Conservation (phyloP, 2,113 vertebrate species). For the Astatotilapia flaviijosephi region DNA sequence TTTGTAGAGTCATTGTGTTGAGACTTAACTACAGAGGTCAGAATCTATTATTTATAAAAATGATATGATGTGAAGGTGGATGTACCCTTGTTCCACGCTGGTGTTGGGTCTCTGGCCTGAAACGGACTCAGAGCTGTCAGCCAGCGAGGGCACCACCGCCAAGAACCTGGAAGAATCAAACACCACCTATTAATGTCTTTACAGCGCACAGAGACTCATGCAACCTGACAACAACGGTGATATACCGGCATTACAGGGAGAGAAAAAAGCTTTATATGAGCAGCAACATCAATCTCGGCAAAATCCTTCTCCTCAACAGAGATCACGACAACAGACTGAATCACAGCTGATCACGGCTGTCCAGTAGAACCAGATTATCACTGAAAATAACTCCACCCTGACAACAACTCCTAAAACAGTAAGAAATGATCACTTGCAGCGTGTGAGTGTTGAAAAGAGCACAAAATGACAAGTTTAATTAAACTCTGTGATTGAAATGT, state of each 20-base stretch:
- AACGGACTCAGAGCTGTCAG: constrained; percentile 95
- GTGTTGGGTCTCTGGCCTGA: constrained; percentile 97
- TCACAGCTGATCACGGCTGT: not conserved
- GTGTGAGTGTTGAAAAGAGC: not conserved
- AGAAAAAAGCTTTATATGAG: rapidly evolving
- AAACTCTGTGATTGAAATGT: not conserved
- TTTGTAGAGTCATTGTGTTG: not conserved
- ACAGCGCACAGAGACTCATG: rapidly evolving
- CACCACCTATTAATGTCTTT: not conserved
- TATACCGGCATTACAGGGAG: rapidly evolving
- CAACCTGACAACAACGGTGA: not conserved
- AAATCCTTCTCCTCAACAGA: not conserved
- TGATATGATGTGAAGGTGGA: rapidly evolving
- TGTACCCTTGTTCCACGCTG: constrained; percentile 94
- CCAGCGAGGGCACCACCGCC: constrained; percentile 94
- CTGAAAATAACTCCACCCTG: not conserved
- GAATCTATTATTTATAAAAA: not conserved
- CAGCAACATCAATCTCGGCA: rapidly evolving
- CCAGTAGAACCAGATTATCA: not conserved
- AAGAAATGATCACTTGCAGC: rapidly evolving
- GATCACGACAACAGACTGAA: not conserved
- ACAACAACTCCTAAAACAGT: not conserved
- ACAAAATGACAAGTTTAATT: not conserved
- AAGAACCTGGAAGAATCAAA: constrained; percentile 79
- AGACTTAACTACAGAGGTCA: not conserved